Percentiles rank a stretch among this genome's conserved stretches.
These are phyloP conservation scores for Vulpes vulpes DNA, from an alignment of 2,113 vertebrate genomes.

Conservation along the genomic window DNA sequence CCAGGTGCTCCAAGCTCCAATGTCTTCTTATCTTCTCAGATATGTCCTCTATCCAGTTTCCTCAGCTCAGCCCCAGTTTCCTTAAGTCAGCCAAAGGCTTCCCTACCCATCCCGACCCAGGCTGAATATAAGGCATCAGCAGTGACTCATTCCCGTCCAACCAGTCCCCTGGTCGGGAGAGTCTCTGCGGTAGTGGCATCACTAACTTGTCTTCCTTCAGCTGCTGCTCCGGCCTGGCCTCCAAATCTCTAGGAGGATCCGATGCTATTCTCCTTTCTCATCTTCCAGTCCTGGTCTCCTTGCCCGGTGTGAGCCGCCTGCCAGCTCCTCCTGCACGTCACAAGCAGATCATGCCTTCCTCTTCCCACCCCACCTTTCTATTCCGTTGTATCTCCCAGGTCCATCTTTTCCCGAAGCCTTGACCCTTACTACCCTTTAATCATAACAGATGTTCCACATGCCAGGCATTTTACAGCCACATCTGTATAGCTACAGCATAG, in stretches of 20 bases:
- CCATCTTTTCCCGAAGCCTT: neutral
- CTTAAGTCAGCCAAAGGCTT: neutral
- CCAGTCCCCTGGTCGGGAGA: neutral
- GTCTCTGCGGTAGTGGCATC: neutral
- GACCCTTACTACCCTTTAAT: neutral
- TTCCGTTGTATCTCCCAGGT: neutral
- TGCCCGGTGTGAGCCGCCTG: neutral
- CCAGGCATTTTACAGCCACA: neutral
- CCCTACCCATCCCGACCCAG: neutral
- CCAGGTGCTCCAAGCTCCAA: neutral
- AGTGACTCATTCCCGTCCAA: neutral
- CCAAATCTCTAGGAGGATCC: neutral
- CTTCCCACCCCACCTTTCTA: neutral
- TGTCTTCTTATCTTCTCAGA: neutral
- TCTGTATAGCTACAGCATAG: neutral
- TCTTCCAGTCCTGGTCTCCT: neutral
- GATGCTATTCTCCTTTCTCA: fast-evolving
- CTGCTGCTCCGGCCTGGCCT: neutral
- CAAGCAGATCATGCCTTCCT: neutral
- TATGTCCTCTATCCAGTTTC: neutral
- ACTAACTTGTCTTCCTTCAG: neutral
- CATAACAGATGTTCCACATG: neutral
- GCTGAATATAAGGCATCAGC: neutral
- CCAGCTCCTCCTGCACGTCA: fast-evolving
- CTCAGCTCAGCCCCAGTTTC: neutral